A percentile compares a stretch with the other conserved stretches of the same genome.
These are phyloP conservation scores for Cuculus canorus DNA, from an alignment of 2,797 vertebrate genomes.

Conservation along the genomic window DNA sequence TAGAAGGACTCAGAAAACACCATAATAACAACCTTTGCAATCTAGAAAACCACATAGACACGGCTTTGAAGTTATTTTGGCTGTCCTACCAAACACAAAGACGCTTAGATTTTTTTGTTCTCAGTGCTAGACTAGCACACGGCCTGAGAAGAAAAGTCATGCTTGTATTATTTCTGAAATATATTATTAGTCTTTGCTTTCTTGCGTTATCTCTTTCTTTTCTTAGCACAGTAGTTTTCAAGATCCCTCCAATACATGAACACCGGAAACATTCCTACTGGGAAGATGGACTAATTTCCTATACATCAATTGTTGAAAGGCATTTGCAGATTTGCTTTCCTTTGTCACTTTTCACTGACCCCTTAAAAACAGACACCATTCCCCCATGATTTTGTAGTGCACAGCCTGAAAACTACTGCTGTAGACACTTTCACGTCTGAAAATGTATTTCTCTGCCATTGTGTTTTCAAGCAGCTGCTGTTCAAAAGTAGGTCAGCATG, in stretches of 20 bases:
- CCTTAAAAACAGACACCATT: background rate
- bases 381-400: background rate
- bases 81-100: background rate
- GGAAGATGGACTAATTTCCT: background rate
- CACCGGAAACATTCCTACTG: background rate
- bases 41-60: slow-evolving; percentile 5
- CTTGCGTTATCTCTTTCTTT: background rate
- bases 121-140: background rate
- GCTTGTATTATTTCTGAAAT: background rate
- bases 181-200: background rate
- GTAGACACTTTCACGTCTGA: background rate
- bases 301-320: background rate
- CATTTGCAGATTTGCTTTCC: background rate
- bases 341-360: background rate
- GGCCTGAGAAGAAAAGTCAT: background rate
- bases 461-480: background rate
- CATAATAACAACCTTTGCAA: slow-evolving; percentile 46
- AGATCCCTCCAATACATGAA: background rate
- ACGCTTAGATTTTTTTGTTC: background rate
- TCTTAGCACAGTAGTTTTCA: background rate
- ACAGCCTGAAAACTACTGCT: background rate
- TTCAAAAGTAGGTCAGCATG: background rate
- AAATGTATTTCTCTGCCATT: background rate
- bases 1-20: slow-evolving; percentile 24
- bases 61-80: background rate